These are phyloP conservation scores for Brachionus plicatilis DNA, from an alignment of 1,140 invertebrate species.

Conservation along the genomic window DNA sequence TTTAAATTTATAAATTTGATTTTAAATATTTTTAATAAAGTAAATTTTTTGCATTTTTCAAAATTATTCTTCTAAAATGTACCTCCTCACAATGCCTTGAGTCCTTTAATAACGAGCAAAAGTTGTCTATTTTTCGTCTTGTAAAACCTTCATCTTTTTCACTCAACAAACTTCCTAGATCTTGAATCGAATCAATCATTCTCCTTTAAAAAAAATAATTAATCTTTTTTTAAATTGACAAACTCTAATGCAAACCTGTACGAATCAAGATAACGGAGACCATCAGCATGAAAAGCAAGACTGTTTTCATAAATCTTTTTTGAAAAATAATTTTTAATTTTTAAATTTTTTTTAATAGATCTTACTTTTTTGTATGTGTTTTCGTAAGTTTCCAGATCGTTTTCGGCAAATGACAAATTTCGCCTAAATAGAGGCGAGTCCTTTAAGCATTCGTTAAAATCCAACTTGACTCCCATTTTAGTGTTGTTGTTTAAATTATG, in stretches of 20 bases:
- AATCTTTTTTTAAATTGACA: neutral
- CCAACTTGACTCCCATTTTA: conserved; percentile 33
- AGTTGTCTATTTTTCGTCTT: neutral
- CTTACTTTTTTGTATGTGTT: conserved; percentile 18
- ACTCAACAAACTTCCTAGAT: neutral
- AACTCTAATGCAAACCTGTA: neutral
- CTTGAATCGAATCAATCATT: neutral
- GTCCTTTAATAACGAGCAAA: conserved; percentile 19
- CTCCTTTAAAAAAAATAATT: neutral
- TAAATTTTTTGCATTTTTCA: neutral
- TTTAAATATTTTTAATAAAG: too few relatives aligned
- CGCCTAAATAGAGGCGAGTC: conserved; percentile 28
- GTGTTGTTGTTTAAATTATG: neutral
- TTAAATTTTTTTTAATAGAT: neutral
- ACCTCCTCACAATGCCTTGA: conserved; percentile 12
- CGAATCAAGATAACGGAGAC: neutral
- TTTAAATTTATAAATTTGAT: neutral
- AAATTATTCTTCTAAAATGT: neutral
- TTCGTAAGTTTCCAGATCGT: conserved; percentile 11
- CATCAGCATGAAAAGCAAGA: conserved; percentile 5
- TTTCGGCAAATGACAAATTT: neutral
- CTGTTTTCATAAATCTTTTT: conserved; percentile 12
- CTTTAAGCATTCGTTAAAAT: conserved; percentile 23
- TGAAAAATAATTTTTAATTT: too few relatives aligned
- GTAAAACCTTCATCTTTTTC: conserved; percentile 24